Conservation (phyloP, 2,797 vertebrate genomes). For the Allochrocebus solatus region DNA sequence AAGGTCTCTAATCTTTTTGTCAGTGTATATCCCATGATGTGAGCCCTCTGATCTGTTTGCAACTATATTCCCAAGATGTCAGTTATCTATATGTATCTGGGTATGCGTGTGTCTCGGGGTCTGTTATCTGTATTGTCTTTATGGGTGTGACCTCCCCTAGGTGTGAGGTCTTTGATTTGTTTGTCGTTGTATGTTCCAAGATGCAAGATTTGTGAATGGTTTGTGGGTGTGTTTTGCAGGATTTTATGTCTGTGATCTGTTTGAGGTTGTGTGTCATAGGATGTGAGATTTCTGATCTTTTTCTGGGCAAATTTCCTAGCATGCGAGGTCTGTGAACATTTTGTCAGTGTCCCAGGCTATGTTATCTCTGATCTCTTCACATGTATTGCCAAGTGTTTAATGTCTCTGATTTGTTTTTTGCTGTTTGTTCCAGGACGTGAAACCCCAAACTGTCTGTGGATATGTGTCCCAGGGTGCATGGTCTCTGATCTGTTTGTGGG, state of each 20-base stretch:
- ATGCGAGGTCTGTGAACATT: neutral
- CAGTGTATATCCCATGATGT: neutral
- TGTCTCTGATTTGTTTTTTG: slow-evolving; percentile 28
- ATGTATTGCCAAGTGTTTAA: neutral
- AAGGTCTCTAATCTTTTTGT: neutral
- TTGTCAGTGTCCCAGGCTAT: neutral
- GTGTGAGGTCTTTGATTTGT: neutral
- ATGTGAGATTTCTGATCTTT: slow-evolving; percentile 19
- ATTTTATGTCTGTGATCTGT: slow-evolving; percentile 12
- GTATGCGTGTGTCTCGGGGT: neutral
- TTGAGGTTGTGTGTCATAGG: neutral
- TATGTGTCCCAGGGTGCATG: neutral
- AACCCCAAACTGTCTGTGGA: neutral
- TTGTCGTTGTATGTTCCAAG: neutral
- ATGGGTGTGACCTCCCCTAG: neutral
- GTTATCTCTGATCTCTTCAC: neutral
- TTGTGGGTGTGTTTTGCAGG: neutral
- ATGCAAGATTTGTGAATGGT: neutral
- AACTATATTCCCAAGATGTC: neutral
- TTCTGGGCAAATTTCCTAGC: neutral
- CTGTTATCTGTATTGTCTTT: slow-evolving; percentile 43
- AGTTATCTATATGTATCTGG: neutral
- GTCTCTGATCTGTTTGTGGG: neutral
- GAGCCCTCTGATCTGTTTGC: neutral
- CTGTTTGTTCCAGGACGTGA: neutral